Percentiles rank a stretch among this genome's conserved stretches.
These are phyloP conservation scores for Mechanitis mazaeus DNA, from an alignment of 2,888 invertebrate species.

Conservation along the genomic window DNA sequence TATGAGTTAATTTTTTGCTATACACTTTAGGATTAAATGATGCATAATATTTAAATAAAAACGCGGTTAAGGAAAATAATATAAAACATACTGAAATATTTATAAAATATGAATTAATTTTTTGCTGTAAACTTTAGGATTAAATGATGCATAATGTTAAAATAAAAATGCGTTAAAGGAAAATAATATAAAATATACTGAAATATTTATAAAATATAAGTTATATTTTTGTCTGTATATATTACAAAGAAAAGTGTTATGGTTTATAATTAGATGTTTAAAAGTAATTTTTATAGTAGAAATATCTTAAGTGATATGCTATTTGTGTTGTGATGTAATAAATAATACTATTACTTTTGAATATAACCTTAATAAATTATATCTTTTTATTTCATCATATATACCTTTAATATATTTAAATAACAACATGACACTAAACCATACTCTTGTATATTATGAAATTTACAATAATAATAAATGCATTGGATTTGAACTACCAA, in stretches of 20 bases:
- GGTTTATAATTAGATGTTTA: conserved; percentile 14
- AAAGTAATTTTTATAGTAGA: conserved; percentile 42
- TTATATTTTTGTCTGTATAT: conserved; percentile 26
- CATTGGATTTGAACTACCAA: too few relatives aligned
- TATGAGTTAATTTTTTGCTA: not conserved
- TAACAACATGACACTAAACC: too few relatives aligned
- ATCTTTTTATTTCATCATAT: conserved; percentile 32
- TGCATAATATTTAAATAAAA: too few relatives aligned
- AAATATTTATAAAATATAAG: conserved; percentile 9
- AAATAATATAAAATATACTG: conserved; percentile 3
- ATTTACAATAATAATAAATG: too few relatives aligned
- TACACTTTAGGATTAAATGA: too few relatives aligned
- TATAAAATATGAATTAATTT: not conserved
- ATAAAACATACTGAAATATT: not conserved
- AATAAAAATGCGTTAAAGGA: not conserved
- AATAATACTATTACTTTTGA: conserved; percentile 40
- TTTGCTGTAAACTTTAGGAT: too few relatives aligned
- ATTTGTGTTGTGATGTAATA: conserved; percentile 52
- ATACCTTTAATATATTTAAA: not conserved
- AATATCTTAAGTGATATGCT: conserved; percentile 56
- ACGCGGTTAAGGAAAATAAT: too few relatives aligned
- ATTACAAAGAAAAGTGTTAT: conserved; percentile 32
- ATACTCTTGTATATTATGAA: too few relatives aligned
- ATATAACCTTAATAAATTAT: conserved; percentile 28
- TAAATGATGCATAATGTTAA: not conserved